Conservation (phyloP, 2,113 vertebrate genomes). For the Vidua macroura region DNA sequence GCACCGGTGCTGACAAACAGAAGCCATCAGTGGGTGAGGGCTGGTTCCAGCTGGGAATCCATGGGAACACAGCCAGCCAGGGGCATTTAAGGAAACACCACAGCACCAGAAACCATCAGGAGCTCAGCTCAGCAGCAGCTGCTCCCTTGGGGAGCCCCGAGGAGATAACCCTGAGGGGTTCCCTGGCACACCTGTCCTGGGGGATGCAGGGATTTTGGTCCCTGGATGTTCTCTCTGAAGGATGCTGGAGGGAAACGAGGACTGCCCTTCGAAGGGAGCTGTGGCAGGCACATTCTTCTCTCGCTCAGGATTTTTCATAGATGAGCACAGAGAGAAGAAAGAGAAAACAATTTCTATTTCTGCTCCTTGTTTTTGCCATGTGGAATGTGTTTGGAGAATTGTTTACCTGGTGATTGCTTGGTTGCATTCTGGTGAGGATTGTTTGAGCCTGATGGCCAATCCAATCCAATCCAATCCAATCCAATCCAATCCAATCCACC, state of each 20-base stretch:
- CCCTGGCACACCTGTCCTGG: fast-evolving
- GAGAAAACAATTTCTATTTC: no score
- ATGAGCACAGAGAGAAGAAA: no score
- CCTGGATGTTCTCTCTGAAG: fast-evolving
- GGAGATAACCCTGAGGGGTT: background rate
- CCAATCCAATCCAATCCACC: no score
- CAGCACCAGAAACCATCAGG: background rate
- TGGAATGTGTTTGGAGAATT: no score
- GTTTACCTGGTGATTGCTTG: no score
- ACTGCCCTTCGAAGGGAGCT: background rate
- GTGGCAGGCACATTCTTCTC: no score
- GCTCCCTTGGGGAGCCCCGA: background rate
- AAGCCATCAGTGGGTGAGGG: background rate
- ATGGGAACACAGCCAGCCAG: background rate
- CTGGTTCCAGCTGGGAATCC: background rate
- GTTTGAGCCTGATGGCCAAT: no score
- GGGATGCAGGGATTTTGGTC: fast-evolving
- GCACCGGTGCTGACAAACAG: background rate
- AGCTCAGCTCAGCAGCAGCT: background rate
- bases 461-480: no score
- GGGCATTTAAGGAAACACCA: background rate
- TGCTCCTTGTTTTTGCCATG: no score
- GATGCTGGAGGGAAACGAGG: background rate
- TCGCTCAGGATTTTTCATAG: no score
- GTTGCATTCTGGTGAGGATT: no score